Conservation (phyloP, 2,888 invertebrate genomes). For the Rotaria macrura region DNA sequence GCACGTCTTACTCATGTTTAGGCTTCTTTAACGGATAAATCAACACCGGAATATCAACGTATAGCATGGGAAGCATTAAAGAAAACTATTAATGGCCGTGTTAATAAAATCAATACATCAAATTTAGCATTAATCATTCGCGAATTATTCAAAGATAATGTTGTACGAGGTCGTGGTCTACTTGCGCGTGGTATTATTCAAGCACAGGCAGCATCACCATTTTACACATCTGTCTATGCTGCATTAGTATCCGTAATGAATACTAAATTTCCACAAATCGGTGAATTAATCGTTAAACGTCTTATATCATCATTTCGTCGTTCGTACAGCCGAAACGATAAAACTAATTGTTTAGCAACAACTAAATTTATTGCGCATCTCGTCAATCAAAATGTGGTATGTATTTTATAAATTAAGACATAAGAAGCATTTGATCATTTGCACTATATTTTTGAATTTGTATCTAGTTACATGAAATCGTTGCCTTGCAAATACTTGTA, state of each 20-base stretch:
- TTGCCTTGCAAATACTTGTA: no score
- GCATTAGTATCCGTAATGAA: constrained; percentile 89
- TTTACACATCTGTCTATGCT: constrained; percentile 92
- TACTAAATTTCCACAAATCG: constrained; percentile 90
- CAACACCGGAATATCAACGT: constrained; percentile 80
- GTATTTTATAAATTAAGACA: no score
- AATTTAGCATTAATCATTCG: constrained; percentile 78
- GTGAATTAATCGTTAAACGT: constrained; percentile 76
- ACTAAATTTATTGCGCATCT: constrained; percentile 88
- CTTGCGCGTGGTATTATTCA: constrained; percentile 83
- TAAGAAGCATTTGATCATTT: no score
- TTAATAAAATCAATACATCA: constrained; percentile 88
- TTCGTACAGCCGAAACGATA: constrained; percentile 69
- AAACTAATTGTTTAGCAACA: constrained; percentile 68
- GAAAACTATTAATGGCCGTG: constrained; percentile 90
- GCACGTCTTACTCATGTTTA: no score
- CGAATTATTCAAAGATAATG: constrained; percentile 82
- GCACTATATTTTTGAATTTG: constrained; percentile 52
- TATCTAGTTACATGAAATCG: no score
- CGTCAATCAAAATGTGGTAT: constrained; percentile 68
- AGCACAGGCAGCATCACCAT: constrained; percentile 90
- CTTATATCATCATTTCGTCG: constrained; percentile 84
- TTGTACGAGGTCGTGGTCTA: constrained; percentile 79
- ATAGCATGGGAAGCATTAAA: constrained; percentile 97
- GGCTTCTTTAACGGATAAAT: neutral